phyloP scores from a whole-genome alignment of 2,888 invertebrate genomes.

The Acanthosoma haemorrhoidale region DNA sequence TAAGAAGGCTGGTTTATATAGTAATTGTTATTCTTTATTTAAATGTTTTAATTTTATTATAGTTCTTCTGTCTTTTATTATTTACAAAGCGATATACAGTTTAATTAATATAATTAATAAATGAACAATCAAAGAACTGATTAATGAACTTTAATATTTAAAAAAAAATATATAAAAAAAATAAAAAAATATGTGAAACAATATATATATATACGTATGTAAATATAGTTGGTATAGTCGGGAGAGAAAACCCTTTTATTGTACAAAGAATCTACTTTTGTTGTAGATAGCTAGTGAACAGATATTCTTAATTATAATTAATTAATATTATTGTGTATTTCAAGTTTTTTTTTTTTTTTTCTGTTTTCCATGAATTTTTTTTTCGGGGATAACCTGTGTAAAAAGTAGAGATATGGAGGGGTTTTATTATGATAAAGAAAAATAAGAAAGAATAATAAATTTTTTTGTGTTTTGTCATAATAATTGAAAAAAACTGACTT shows the following conservation, averaged over 20 bases:
- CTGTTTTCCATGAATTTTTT: conserved; percentile 27
- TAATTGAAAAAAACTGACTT: conserved; percentile 38
- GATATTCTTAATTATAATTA: conserved; percentile 31
- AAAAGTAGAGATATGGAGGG: conserved; percentile 40
- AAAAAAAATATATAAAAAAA: not conserved
- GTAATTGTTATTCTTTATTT: conserved; percentile 27
- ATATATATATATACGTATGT: conserved; percentile 31
- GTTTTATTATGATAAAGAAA: conserved; percentile 39
- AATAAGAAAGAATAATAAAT: too few relatives aligned
- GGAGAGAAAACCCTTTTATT: conserved; percentile 31
- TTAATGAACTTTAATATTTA: conserved; percentile 19
- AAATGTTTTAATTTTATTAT: conserved; percentile 27
- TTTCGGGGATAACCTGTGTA: conserved; percentile 36
- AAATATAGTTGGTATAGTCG: conserved; percentile 34
- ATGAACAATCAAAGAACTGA: conserved; percentile 31
- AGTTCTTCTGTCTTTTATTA: conserved; percentile 15
- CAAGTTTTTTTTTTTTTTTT: too few relatives aligned
- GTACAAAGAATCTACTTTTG: too few relatives aligned
- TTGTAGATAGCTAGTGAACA: conserved; percentile 31
- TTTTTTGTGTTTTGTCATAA: conserved; percentile 42
- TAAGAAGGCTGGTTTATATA: conserved; percentile 21
- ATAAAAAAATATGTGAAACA: conserved; percentile 22
- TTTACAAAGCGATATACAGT: conserved; percentile 4
- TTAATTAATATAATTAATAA: too few relatives aligned
- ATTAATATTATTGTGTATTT: conserved; percentile 35